Conservation (phyloP, 2,888 invertebrate genomes). For the Scaptomyza tumidula region DNA sequence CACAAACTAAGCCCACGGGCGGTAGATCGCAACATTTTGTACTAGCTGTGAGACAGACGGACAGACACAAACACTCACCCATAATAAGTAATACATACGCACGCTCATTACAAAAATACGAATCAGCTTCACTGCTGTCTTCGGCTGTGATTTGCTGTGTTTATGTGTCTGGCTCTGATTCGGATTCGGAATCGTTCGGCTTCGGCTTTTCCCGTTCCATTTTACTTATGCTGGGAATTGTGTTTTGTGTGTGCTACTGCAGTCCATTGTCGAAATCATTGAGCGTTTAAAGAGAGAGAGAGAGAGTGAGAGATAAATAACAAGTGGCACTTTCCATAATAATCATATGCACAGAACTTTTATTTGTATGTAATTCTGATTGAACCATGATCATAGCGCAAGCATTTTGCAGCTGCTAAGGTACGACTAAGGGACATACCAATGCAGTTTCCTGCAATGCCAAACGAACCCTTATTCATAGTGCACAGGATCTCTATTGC, state of each 20-base stretch:
- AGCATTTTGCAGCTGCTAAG: constrained; percentile 7
- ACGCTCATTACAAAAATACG: constrained; percentile 52
- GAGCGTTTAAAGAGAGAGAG: constrained; percentile 31
- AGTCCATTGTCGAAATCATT: constrained; percentile 51
- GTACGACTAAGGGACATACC: not conserved
- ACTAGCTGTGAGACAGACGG: constrained; percentile 42
- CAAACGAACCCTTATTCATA: constrained; percentile 8
- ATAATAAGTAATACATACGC: constrained; percentile 33
- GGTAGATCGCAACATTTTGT: constrained; percentile 78
- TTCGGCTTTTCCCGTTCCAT: constrained; percentile 65
- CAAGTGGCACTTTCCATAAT: constrained; percentile 40
- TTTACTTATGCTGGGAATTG: constrained; percentile 49
- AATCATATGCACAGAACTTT: not conserved
- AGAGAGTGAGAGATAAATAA: constrained; percentile 45
- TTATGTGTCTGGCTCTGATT: constrained; percentile 26
- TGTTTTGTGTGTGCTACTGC: constrained; percentile 35
- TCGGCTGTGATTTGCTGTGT: constrained; percentile 9
- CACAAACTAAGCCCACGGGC: constrained; percentile 79
- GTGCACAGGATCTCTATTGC: constrained; percentile 13
- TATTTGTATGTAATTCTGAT: no score
- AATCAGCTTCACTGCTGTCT: constrained; percentile 23
- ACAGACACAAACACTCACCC: constrained; percentile 19
- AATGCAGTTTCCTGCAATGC: constrained; percentile 1
- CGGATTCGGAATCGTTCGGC: constrained; percentile 29
- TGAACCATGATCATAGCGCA: not conserved